Conservation (phyloP, 92 coral and sea anemone genomes). For the Plumapathes pennacea region DNA sequence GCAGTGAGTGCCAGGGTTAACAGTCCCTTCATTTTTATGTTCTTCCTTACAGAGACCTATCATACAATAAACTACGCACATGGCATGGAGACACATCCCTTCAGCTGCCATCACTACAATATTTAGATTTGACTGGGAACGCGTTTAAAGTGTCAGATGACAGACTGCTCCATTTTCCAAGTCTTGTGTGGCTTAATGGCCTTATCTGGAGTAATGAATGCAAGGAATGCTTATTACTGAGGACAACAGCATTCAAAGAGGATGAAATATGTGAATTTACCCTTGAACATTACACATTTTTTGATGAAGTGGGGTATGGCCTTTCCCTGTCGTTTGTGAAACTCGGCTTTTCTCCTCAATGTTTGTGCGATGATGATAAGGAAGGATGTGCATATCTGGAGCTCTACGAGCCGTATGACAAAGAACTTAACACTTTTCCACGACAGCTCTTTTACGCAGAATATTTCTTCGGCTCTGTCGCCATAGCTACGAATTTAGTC, state of each 20-base stretch:
- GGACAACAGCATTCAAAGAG: slow-evolving; percentile 9
- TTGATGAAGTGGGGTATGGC: slow-evolving; percentile 51
- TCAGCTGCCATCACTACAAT: slow-evolving; percentile 32
- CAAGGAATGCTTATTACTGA: slow-evolving; percentile 27
- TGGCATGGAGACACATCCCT: slow-evolving; percentile 31
- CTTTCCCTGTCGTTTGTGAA: slow-evolving; percentile 15
- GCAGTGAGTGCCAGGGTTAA: too few relatives aligned
- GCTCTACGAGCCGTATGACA: slow-evolving; percentile 8
- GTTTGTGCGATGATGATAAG: slow-evolving; percentile 35
- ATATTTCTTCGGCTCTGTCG: slow-evolving; percentile 44
- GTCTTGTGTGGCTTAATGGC: slow-evolving; percentile 18
- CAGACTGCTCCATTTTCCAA: slow-evolving; percentile 23
- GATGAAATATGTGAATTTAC: slow-evolving; percentile 15
- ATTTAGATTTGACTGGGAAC: slow-evolving; percentile 56
- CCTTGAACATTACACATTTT: background rate
- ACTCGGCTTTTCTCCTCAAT: slow-evolving; percentile 52
- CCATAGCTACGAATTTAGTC: slow-evolving; percentile 18
- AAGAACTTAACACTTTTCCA: slow-evolving; percentile 29
- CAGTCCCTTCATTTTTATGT: background rate
- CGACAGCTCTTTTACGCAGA: slow-evolving; percentile 49
- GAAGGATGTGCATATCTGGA: slow-evolving; percentile 12
- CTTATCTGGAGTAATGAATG: slow-evolving; percentile 42
- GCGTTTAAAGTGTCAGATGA: slow-evolving; percentile 30
- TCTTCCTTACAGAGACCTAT: slow-evolving; percentile 28
- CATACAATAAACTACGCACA: slow-evolving; percentile 16